Evolutionary conservation across 2,797 vertebrate genomes (phyloP).

Genomic region (Pseudomugil tenellus): DNA sequence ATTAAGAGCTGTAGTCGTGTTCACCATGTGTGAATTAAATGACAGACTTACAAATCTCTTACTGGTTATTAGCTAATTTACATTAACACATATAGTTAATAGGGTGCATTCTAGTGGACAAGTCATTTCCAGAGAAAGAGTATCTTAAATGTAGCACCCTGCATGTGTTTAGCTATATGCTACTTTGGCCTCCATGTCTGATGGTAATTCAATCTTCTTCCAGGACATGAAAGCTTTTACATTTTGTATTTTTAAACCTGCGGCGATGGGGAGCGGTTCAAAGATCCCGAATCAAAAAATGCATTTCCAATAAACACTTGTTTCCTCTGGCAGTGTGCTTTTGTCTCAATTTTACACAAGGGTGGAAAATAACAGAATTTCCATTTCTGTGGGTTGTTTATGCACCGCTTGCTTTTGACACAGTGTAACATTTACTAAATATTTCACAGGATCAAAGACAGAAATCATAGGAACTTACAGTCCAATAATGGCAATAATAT

Average conservation of each 20-base stretch:
- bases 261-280: constrained; percentile 42
- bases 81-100: constrained; percentile 14
- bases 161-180: constrained; percentile 14
- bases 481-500: not conserved
- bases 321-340: constrained; percentile 51
- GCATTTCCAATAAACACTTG: constrained; percentile 46
- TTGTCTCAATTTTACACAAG: constrained; percentile 55
- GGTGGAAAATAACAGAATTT: constrained; percentile 47
- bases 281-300: constrained; percentile 43
- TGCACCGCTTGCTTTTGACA: constrained; percentile 44
- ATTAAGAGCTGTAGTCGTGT: not conserved
- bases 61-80: not conserved
- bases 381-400: constrained; percentile 53
- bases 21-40: not conserved
- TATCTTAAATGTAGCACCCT: constrained; percentile 5
- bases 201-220: constrained; percentile 49
- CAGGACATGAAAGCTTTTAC: constrained; percentile 38
- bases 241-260: constrained; percentile 50
- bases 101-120: not conserved
- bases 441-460: constrained; percentile 13
- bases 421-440: constrained; percentile 19
- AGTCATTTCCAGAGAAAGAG: not conserved
- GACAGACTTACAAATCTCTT: not conserved
- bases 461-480: not conserved
- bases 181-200: constrained; percentile 36